A percentile compares a stretch with the other conserved stretches of the same genome.
Conservation (phyloP, 2,888 invertebrate genomes). For the Trachelus tabidus region DNA sequence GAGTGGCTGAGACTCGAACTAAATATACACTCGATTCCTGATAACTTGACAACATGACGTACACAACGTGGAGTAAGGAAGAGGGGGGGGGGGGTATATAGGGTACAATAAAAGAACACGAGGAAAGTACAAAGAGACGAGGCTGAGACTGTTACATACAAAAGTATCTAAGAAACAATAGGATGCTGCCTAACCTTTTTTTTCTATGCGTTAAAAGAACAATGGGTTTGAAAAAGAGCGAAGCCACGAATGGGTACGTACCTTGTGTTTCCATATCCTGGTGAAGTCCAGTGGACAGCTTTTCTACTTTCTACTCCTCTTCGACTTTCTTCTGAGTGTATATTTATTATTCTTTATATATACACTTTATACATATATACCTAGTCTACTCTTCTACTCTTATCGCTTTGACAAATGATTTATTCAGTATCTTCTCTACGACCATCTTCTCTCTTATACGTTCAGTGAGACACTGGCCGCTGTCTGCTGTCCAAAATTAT, state of each 20-base stretch:
- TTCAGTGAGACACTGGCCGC: neutral
- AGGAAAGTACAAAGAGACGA: neutral
- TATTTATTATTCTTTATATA: neutral
- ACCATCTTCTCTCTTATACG: neutral
- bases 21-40: neutral
- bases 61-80: neutral
- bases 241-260: neutral
- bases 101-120: neutral
- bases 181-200: neutral
- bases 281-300: neutral
- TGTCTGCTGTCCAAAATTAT: neutral
- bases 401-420: neutral
- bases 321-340: neutral
- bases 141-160: neutral
- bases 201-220: neutral
- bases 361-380: neutral
- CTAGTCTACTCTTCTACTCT: neutral
- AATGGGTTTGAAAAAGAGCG: neutral
- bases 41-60: neutral
- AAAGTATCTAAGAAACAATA: too few relatives aligned
- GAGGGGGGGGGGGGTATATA: neutral
- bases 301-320: neutral
- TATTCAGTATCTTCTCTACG: neutral
- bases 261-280: neutral
- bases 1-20: neutral